Evolutionary conservation across 2,888 invertebrate species (phyloP), one percentile per base, ranked within the genome.

Genomic region (Ophonus ardosiacus): DNA sequence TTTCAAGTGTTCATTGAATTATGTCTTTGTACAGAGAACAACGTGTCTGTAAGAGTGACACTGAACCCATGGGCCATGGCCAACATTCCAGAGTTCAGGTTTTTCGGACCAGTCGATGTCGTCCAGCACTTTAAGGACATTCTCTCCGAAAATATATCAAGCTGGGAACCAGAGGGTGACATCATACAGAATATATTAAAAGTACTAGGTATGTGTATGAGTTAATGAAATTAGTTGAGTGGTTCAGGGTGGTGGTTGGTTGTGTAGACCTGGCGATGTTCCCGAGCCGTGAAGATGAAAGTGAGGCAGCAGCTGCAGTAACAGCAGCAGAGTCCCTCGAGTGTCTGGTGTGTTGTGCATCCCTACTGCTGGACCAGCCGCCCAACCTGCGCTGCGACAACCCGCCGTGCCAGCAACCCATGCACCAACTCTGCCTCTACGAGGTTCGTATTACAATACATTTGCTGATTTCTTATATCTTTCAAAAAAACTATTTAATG

Each of bases 131-230:
- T 63, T 56, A 43, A 63, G n/a, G 0, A 43, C 3, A 84, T 15
- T 18, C n/a, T 78, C 7, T 84, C 84, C 4, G 65, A 78, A 31
- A 84, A 84, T 78, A 24, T 84, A 13, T 10, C 65, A 7, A 84
- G 78, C 56, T 84, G 84, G 84, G 84, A 84, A 13, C 0, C 76
- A n/a, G 51, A 61, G 13, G 7, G 61, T 13, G 84, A 84, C 51
- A 78, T 84, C 15, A 57, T 84, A 43, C 84, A 84, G 13, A 84
- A 84, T 56, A 63, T 84, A 24, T 51, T 84, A 17, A 61, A 63
- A 43, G 17, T 84, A 10, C 57, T 84, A n/a, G 84, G 84, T 84
- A 63, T 2, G 59, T 51, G 13, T 51, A 8, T 51, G 43, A 10
- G 13, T 51, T 51, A 13, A 51, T 51, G 10, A 51, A 51, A 6